Evolutionary conservation across 53 echinoderm and acorn worm species (phyloP).

Genomic region (Glandiceps talaboti): DNA sequence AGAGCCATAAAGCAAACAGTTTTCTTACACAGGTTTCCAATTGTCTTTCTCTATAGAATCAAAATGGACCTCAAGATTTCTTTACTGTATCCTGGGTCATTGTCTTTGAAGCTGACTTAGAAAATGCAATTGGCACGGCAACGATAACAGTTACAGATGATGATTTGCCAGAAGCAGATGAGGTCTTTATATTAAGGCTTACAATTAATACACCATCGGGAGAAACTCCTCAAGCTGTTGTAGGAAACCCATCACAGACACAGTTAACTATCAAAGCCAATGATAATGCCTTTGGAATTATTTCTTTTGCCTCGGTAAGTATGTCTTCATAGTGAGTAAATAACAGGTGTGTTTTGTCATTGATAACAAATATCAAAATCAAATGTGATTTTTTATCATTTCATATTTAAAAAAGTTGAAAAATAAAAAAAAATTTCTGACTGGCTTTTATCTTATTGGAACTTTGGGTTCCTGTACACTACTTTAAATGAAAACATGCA

Average conservation of each 20-base stretch:
- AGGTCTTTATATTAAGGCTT: not conserved
- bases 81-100: not conserved
- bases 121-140: not conserved
- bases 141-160: not conserved
- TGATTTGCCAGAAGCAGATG: not conserved
- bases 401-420: not conserved
- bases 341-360: not conserved
- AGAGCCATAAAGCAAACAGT: no score
- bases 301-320: constrained; percentile 72
- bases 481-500: no score
- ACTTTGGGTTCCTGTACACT: no score
- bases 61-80: not conserved
- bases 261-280: constrained; percentile 56
- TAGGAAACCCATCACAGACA: constrained; percentile 30
- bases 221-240: constrained; percentile 2
- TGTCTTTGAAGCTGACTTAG: not conserved
- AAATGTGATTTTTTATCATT: not conserved
- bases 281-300: constrained; percentile 88
- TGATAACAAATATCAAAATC: not conserved
- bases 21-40: no score
- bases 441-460: no score
- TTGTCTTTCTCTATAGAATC: not conserved
- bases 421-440: no score
- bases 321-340: not conserved
- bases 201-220: no score